Evolutionary conservation across 2,888 invertebrate species (phyloP), one percentile per base, ranked within the genome.

Genomic region (Sesia bembeciformis): DNA sequence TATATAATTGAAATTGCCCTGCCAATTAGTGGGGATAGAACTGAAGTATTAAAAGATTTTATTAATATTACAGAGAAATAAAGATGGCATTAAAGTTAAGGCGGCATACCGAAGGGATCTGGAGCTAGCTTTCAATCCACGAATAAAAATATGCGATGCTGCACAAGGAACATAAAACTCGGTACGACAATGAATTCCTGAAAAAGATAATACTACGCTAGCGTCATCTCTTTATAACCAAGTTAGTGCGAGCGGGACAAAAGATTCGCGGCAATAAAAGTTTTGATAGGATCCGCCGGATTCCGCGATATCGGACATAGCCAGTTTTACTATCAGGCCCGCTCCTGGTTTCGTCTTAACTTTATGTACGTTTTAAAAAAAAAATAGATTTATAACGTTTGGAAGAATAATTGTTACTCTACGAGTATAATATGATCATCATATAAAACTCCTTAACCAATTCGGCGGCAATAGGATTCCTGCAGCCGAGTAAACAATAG

Each of bases 141-240:
- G 66, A 77, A 84, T 88, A 88, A 88, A 88, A 87, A 87, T 88
- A 88, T 89, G 84, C 80, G 74, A 84, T 75, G 75, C 76, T 78
- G 75, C 74, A 71, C 75, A 70, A 76, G 72, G 72, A 70, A 67
- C 82, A 82, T 87, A 88, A 89, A 89, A 86, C 80, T 81, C 62
- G 73, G 74, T 74, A 82, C 84, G 85, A 86, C 88, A 84, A 86
- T 89, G 88, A 87, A 88, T 89, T 85, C 77, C 81, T 83, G 84
- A 83, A 87, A 87, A 86, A 85, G 84, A 85, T 84, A 80, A 82
- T 83, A 73, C 76, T 67, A 67, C 65, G 61, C 68, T 71, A 68
- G 70, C 74, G 75, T 72, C 77, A 72, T 81, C 84, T 79, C 82
- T 78, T 82, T 84, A 78, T 71, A 74, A 67, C 75, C 75, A 70